Conservation (phyloP, 1,140 invertebrate genomes). For the Eupristina koningsbergeri region DNA sequence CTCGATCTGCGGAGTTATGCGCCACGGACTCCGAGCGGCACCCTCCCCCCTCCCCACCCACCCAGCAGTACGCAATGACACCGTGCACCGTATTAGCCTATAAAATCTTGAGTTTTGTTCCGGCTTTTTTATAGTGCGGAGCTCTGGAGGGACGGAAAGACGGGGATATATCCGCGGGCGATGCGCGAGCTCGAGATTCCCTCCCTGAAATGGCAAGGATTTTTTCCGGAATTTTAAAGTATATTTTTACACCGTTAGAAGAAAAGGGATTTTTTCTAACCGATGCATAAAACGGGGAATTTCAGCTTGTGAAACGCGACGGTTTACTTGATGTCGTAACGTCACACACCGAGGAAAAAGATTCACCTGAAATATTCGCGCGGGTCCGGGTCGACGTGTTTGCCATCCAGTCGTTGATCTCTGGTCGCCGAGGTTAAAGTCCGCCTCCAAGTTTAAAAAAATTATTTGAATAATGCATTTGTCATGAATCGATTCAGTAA, state of each 20-base stretch:
- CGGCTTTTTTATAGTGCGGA: conserved; percentile 50
- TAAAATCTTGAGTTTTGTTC: conserved; percentile 66
- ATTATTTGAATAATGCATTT: not conserved
- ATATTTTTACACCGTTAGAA: conserved; percentile 46
- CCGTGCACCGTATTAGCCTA: conserved; percentile 59
- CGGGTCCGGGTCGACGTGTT: not conserved
- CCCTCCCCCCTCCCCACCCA: conserved; percentile 37
- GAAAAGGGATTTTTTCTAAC: conserved; percentile 36
- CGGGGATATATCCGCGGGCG: conserved; percentile 33
- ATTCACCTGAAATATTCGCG: not conserved
- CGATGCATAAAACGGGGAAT: conserved; percentile 49
- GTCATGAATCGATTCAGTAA: not conserved
- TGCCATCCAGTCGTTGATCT: not conserved
- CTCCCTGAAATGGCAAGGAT: conserved; percentile 39
- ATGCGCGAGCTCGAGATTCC: conserved; percentile 45
- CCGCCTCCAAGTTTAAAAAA: not conserved
- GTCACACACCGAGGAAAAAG: not conserved
- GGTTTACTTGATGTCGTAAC: conserved; percentile 39
- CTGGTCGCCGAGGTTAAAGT: not conserved
- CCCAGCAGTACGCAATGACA: not conserved
- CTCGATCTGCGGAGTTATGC: conserved; percentile 58
- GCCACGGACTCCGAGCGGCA: conserved; percentile 9
- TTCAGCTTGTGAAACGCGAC: conserved; percentile 31
- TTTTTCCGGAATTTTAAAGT: conserved; percentile 50
- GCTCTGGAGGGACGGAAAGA: not conserved